Base-by-base conservation (phyloP, 2,113 vertebrate genomes). In the Amia ocellicauda region DNA sequence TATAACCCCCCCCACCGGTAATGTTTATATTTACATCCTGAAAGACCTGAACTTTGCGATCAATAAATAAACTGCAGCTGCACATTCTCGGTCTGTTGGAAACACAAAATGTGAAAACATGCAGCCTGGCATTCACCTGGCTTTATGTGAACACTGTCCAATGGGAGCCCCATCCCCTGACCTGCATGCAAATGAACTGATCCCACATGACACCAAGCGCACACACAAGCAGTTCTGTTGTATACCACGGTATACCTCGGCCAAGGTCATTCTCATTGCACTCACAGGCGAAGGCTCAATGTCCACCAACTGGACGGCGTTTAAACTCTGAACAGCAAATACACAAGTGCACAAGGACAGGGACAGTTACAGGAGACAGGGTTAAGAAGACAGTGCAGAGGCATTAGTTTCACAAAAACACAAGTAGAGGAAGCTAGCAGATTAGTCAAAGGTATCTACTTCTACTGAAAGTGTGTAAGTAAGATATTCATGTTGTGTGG, bases 191-290 rank as follows among this genome's bases (percentile, higher is more conserved):
- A 17, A 47, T n/a, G n/a, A n/a, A n/a, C n/a, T n/a, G n/a, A n/a
- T n/a, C n/a, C n/a, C n/a, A n/a, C n/a, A n/a, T 16, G 4, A 47
- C 14, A 19, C 14, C 45, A 13, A 47, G 16, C 10, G n/a, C 65
- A 74, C 84, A 72, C 1, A 42, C 2, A 3, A 17, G 7, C 0
- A 61, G 49, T 1, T 7, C 50, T 17, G 45, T 47, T n/a, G 11
- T 47, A 47, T 47, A 47, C 45, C 45, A 70, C 63, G 70, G 24
- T 82, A 83, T 97, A 98, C 97, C 97, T 99, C 93, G 74, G 93
- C 93, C 91, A 98, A 91, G 76, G 94, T 98, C 95, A 98, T 95
- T 96, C 95, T 92, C 93, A 98, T 92, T 86, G 94, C 93, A 94
- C 93, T 96, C 92, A 98, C 92, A 78, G 93, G 93, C 77, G 94